Evolutionary conservation across 2,113 vertebrate species (phyloP).

Genomic region (Glareola pratincola): DNA sequence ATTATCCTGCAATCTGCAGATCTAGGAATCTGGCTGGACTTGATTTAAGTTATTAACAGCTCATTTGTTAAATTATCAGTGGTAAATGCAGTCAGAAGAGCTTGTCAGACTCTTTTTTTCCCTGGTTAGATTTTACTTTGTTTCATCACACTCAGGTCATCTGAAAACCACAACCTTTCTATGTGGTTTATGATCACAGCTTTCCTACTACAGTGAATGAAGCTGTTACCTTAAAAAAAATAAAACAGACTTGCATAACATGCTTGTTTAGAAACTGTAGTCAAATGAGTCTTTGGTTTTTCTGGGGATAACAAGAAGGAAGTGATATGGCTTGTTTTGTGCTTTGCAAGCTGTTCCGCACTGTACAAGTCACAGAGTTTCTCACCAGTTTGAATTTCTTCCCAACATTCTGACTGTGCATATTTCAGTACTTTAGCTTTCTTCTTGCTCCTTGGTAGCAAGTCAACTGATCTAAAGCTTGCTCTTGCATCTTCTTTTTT

Average conservation of each 20-base stretch:
- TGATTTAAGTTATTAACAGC: background rate
- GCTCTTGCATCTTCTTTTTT: background rate
- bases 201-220: background rate
- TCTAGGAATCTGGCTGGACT: background rate
- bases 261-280: background rate
- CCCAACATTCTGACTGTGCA: background rate
- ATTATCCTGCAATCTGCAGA: background rate
- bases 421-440: background rate
- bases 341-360: background rate
- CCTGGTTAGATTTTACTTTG: background rate
- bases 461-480: background rate
- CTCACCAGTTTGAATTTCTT: background rate
- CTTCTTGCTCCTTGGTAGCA: background rate
- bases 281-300: background rate
- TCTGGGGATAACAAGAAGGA: background rate
- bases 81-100: background rate
- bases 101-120: background rate
- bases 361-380: background rate
- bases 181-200: background rate
- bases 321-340: background rate
- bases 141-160: background rate
- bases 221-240: background rate
- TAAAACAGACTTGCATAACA: background rate
- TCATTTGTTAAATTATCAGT: background rate
- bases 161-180: background rate